Evolutionary conservation across 2,113 vertebrate species (phyloP), one percentile per base, ranked within the genome.

Genomic region (Melanotaenia duboulayi): DNA sequence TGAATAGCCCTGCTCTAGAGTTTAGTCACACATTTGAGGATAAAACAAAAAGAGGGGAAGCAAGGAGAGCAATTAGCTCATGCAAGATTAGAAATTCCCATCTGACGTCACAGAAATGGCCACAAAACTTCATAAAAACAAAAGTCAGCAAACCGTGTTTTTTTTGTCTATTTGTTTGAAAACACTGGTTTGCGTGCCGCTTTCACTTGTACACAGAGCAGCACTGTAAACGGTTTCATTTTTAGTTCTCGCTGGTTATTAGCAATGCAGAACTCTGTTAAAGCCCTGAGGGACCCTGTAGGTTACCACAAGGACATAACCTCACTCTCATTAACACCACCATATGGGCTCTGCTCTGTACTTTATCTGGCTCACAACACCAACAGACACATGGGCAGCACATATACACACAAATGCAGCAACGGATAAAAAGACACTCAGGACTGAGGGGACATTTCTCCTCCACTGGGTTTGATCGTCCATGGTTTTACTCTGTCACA

Each of bases 251-350:
- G 25, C 54, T 72, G 65, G 54, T 76, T 76, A 76, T 80, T 56
- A 76, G 81, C 51, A 75, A 42, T 65, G 76, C 80, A 71, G 17
- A 71, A 63, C 39, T 1, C 39, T 7, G 65, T 64, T 66, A 51
- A 5, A 39, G 42, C 58, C 83, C 72, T 23, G 58, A 78, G 78
- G 81, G 75, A 65, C 13, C 55, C 65, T 66, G 82, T 56, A 79
- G 84, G 82, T 85, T 64, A 81, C 75, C 74, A 69, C 84, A 83
- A 81, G 71, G 80, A 84, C 81, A 82, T 58, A 61, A 28, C 58
- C 58, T 54, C 37, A 48, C 80, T 76, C 78, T 84, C 86, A 84
- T 84, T 86, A 88, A 74, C 76, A 67, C 7, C 71, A 58, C 84
- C 71, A 74, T 83, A 83, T 68, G 82, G 67, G 64, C 60, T 74